These are phyloP conservation scores for Contarinia nasturtii DNA, from an alignment of 1,140 invertebrate genomes.

Conservation along the genomic window DNA sequence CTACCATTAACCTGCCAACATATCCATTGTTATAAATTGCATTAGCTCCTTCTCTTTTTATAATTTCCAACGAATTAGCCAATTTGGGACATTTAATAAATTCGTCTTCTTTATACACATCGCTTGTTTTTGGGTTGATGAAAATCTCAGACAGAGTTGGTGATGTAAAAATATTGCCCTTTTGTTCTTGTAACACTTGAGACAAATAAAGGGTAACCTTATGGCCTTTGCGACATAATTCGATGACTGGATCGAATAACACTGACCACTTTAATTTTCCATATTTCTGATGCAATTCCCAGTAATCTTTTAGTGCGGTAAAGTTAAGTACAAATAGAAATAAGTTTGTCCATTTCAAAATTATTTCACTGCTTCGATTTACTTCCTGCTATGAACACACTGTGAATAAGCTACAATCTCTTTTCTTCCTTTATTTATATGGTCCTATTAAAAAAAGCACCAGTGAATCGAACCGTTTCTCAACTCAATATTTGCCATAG, in stretches of 20 bases:
- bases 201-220: conserved; percentile 51
- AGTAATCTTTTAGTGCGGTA: conserved; percentile 74
- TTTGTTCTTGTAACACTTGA: conserved; percentile 31
- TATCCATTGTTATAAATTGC: conserved; percentile 46
- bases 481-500: no score
- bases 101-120: conserved; percentile 44
- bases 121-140: conserved; percentile 39
- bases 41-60: conserved; percentile 42
- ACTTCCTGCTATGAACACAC: no score
- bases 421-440: no score
- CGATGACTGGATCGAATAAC: conserved; percentile 58
- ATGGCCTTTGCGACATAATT: conserved; percentile 50
- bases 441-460: no score
- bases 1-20: conserved; percentile 39
- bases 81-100: conserved; percentile 44
- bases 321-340: no score
- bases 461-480: no score
- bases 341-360: no score
- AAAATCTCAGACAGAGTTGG: conserved; percentile 42
- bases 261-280: conserved; percentile 61
- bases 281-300: conserved; percentile 54
- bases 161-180: conserved; percentile 36
- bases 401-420: no score
- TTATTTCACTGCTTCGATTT: no score
- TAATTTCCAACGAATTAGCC: conserved; percentile 48